Base-by-base conservation (phyloP, 2,888 invertebrate species). In the Syritta pipiens region DNA sequence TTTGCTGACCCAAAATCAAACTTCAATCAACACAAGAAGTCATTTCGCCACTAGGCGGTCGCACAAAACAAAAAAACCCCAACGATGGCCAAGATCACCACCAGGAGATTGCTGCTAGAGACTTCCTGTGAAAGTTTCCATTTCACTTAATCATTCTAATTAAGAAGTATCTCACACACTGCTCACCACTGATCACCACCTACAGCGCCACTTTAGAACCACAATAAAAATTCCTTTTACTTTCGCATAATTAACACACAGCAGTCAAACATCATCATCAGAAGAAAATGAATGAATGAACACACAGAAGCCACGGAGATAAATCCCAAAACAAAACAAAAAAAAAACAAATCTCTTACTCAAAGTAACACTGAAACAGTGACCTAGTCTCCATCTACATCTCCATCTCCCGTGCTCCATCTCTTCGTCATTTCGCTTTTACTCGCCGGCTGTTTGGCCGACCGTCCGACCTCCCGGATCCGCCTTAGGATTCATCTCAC, bases 341-440 rank as follows among this genome's bases (percentile, higher is more conserved):
- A 4, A 28, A 28, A 1, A 28, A 28, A 1, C 14, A 37, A 14
- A 17, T 12, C 17, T 22, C 19, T 9, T 22, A 14, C 5, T 37
- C 49, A 30, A 37, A 53, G 44, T 19, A 65, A 51, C 42, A 69
- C 55, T 60, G 65, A 35, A 77, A 71, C 67, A 79, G 57, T 79
- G 79, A 79, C 72, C 79, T 68, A 79, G 74, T 74, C 79, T 68
- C 44, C 48, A n/a, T n/a, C n/a, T n/a, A n/a, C n/a, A n/a, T n/a
- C n/a, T n/a, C n/a, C n/a, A n/a, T n/a, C n/a, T n/a, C n/a, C n/a
- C n/a, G n/a, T 2, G 46, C n/a, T 53, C 9, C 51, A 63, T 65
- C 77, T 59, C 46, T 59, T 37, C 51, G 63, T 19, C 24, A 60
- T 55, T 68, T 72, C 55, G 67, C 42, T 74, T 62, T 74, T 68